These are phyloP conservation scores for Mirza zaza DNA, from an alignment of 2,113 vertebrate species.

Conservation along the genomic window DNA sequence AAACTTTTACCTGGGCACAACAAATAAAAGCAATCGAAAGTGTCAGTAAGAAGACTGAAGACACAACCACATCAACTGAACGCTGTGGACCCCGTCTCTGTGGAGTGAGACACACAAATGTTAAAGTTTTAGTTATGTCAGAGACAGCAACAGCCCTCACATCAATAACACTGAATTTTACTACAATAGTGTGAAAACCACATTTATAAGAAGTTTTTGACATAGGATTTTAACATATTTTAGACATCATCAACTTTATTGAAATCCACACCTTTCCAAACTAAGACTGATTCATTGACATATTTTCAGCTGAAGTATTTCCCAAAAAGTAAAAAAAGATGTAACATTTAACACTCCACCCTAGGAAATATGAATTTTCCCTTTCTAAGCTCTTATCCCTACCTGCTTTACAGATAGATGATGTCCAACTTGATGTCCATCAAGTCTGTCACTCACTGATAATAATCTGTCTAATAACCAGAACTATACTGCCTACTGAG, in stretches of 20 bases:
- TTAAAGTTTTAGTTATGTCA: fast-evolving
- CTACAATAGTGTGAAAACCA: not conserved
- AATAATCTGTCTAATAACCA: fast-evolving
- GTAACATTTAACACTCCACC: not conserved
- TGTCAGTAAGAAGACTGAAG: slow-evolving; percentile 94
- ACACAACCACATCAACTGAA: slow-evolving; percentile 98
- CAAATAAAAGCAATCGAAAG: slow-evolving; percentile 97
- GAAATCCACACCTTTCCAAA: not conserved
- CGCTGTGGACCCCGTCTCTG: slow-evolving; percentile 97
- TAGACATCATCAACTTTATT: not conserved
- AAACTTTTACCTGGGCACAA: slow-evolving; percentile 93
- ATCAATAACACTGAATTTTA: not conserved
- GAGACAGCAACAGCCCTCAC: not conserved
- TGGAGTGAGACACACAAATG: not conserved
- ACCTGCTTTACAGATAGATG: not conserved
- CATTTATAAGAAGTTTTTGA: not conserved
- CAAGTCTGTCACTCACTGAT: not conserved
- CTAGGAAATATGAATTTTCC: not conserved
- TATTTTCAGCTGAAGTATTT: not conserved
- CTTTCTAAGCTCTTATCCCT: not conserved
- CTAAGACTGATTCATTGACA: not conserved
- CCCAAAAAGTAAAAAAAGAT: not conserved
- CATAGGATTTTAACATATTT: not conserved
- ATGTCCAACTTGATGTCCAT: not conserved
- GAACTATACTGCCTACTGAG: not conserved